phyloP scores from a whole-genome alignment of 2,888 invertebrate genomes.

The Amphimallon solstitiale region DNA sequence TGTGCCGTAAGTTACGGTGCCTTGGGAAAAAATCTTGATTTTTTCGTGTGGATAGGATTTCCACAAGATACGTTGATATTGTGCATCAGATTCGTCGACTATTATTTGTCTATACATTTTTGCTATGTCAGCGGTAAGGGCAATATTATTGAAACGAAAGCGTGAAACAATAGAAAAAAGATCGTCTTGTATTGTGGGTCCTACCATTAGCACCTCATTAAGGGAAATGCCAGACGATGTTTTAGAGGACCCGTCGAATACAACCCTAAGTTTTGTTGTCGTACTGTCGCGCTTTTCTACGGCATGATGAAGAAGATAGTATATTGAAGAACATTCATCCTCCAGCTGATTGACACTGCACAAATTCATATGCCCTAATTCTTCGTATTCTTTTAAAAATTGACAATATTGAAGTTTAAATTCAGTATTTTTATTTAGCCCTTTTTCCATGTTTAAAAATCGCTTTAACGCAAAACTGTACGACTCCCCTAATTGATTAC shows the following conservation, averaged over 20 bases:
- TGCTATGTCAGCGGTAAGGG: constrained; percentile 3
- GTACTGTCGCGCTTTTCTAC: background rate
- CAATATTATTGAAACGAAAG: background rate
- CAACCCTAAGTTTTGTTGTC: constrained; percentile 16
- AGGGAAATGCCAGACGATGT: background rate
- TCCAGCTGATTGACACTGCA: background rate
- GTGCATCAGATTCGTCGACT: constrained; percentile 42
- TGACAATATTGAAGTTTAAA: background rate
- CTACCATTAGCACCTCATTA: background rate
- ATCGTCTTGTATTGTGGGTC: constrained; percentile 9
- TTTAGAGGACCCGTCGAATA: constrained; percentile 17
- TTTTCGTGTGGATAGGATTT: too few species aligned
- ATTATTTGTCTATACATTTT: constrained; percentile 48
- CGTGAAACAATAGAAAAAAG: constrained; percentile 2
- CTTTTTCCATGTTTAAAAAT: background rate
- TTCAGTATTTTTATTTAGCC: background rate
- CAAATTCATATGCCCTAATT: constrained; percentile 8
- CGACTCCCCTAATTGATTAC: too few species aligned
- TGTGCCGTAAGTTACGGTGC: too few species aligned
- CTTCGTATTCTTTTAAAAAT: constrained; percentile 1
- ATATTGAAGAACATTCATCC: background rate
- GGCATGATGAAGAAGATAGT: constrained; percentile 12
- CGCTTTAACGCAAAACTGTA: constrained; percentile 18
- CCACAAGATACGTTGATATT: too few species aligned
- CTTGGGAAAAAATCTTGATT: too few species aligned